Evolutionary conservation across 2,113 vertebrate genomes (phyloP).

Genomic region (Panurus biarmicus): DNA sequence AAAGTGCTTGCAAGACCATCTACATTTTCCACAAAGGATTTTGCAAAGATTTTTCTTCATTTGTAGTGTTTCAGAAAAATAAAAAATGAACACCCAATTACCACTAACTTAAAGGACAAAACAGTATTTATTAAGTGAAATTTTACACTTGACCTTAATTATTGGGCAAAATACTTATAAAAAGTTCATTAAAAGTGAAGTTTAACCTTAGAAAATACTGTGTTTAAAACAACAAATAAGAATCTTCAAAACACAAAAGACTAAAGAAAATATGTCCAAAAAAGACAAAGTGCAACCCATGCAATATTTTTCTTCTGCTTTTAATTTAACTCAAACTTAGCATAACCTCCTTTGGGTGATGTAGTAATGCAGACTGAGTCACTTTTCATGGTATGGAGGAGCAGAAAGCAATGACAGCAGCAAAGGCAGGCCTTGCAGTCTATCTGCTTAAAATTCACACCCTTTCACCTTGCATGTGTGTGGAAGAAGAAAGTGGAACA

Average conservation of each 20-base stretch:
- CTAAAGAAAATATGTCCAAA: conserved; percentile 25
- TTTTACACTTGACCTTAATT: conserved; percentile 16
- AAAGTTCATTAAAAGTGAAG: neutral
- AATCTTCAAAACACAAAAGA: neutral
- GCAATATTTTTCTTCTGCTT: conserved; percentile 58
- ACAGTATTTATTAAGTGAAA: conserved; percentile 4
- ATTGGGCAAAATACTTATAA: neutral
- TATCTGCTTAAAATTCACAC: conserved; percentile 86
- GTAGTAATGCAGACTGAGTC: conserved; percentile 61
- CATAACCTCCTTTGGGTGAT: conserved; percentile 51
- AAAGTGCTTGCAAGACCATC: neutral
- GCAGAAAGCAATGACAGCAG: conserved; percentile 81
- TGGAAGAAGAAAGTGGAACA: conserved; percentile 84
- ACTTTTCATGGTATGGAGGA: conserved; percentile 76
- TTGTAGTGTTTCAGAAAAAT: neutral
- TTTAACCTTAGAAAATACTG: neutral
- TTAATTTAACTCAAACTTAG: conserved; percentile 63
- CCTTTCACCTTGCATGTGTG: conserved; percentile 93
- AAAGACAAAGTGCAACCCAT: conserved; percentile 69
- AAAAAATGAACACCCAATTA: neutral
- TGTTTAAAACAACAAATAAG: neutral
- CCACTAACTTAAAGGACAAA: neutral
- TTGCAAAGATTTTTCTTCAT: neutral
- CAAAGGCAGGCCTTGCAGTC: conserved; percentile 77
- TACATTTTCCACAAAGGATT: neutral